These are phyloP conservation scores for Gnathonemus echidnorhynchus DNA, from an alignment of 2,113 vertebrate species.

Conservation along the genomic window DNA sequence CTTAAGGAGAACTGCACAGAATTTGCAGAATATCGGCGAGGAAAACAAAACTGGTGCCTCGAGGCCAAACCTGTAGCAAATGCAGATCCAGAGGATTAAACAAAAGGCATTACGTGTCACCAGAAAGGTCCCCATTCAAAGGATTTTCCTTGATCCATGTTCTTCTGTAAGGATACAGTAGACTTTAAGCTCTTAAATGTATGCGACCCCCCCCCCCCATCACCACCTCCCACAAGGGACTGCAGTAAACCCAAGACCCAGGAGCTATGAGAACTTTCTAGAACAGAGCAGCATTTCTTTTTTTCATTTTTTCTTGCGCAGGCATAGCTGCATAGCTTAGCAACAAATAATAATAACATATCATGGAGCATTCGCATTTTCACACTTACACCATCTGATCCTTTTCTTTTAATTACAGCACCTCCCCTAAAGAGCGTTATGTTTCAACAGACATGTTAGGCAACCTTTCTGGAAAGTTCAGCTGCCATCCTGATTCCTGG, in stretches of 20 bases:
- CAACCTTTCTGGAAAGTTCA: neutral
- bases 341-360: neutral
- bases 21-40: neutral
- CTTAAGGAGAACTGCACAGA: neutral
- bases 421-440: neutral
- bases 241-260: neutral
- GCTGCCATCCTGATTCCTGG: neutral
- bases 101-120: neutral
- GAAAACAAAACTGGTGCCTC: neutral
- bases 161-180: neutral
- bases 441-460: neutral
- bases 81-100: neutral
- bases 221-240: neutral
- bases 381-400: neutral
- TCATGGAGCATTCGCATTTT: neutral
- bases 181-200: constrained; percentile 7
- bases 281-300: neutral
- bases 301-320: neutral
- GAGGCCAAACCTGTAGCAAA: neutral
- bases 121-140: constrained; percentile 1
- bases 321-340: neutral
- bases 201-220: neutral
- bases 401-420: neutral
- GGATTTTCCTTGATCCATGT: neutral
- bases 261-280: neutral